Conservation (phyloP, 2,888 invertebrate species). For the Drosophila merina region DNA sequence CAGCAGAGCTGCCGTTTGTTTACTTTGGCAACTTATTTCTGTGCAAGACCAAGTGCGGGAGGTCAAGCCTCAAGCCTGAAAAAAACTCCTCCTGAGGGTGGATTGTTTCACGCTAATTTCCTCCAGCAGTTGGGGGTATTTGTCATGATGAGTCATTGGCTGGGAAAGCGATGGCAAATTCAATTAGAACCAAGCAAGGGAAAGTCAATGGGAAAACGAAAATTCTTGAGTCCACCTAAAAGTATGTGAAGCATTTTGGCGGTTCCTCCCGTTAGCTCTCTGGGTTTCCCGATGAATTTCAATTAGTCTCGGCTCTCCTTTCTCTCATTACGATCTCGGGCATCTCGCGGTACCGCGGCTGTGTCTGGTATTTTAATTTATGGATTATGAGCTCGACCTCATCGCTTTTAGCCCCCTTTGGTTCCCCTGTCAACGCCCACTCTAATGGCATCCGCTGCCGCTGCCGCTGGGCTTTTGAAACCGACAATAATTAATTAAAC, state of each 20-base stretch:
- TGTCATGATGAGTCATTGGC: slow-evolving; percentile 63
- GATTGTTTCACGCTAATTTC: slow-evolving; percentile 66
- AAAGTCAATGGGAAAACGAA: slow-evolving; percentile 7
- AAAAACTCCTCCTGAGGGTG: slow-evolving; percentile 51
- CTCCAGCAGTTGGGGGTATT: slow-evolving; percentile 42
- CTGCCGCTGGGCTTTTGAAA: slow-evolving; percentile 10
- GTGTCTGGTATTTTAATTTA: slow-evolving; percentile 57
- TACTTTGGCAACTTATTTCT: slow-evolving; percentile 68
- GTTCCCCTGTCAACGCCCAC: slow-evolving; percentile 18
- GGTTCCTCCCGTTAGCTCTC: background rate
- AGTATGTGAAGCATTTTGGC: slow-evolving; percentile 46
- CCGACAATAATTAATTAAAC: slow-evolving; percentile 49
- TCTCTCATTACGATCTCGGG: slow-evolving; percentile 33
- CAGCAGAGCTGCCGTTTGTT: slow-evolving; percentile 40
- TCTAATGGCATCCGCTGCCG: slow-evolving; percentile 11
- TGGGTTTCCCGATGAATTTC: slow-evolving; percentile 16
- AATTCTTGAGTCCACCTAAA: slow-evolving; percentile 54
- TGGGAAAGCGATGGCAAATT: slow-evolving; percentile 35
- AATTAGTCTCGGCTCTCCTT: slow-evolving; percentile 12
- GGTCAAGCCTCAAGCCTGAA: slow-evolving; percentile 42
- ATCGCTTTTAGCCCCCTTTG: background rate
- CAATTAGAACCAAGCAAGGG: slow-evolving; percentile 43
- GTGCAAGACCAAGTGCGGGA: slow-evolving; percentile 63
- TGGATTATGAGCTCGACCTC: slow-evolving; percentile 53
- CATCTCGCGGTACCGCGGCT: slow-evolving; percentile 10